Evolutionary conservation across 2,113 vertebrate genomes (phyloP).

Genomic region (Calyptomena viridis): DNA sequence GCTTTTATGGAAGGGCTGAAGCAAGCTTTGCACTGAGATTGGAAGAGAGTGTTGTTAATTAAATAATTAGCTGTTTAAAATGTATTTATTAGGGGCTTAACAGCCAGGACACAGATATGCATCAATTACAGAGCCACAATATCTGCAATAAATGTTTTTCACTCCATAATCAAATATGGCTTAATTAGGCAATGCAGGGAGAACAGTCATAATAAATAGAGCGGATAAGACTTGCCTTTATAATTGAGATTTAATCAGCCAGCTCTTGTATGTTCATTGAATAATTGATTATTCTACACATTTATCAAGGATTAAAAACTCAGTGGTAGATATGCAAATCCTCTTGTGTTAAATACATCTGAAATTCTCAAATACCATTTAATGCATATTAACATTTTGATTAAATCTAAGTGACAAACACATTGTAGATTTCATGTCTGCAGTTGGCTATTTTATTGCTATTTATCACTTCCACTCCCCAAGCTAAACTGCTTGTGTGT

Average conservation of each 20-base stretch:
- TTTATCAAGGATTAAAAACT: conserved; percentile 68
- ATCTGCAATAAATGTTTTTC: conserved; percentile 63
- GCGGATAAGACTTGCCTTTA: conserved; percentile 43
- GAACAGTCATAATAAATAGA: conserved; percentile 61
- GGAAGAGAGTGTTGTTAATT: conserved; percentile 39
- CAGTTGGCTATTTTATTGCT: background rate
- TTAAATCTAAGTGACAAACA: conserved; percentile 9
- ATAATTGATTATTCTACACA: conserved; percentile 64
- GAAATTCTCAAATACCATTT: conserved; percentile 27
- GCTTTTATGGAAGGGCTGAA: background rate
- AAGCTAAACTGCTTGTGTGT: background rate
- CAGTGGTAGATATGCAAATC: conserved; percentile 56
- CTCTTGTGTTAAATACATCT: conserved; percentile 6
- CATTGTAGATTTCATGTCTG: background rate
- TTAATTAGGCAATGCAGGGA: conserved; percentile 63
- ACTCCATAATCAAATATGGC: conserved; percentile 57
- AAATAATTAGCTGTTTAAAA: conserved; percentile 61
- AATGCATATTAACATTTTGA: conserved; percentile 41
- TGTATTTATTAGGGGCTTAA: conserved; percentile 61
- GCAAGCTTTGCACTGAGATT: background rate
- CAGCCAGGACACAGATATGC: conserved; percentile 43
- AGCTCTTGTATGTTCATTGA: conserved; percentile 52
- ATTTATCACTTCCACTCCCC: background rate
- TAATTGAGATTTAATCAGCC: conserved; percentile 69
- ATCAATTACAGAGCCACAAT: conserved; percentile 60